phyloP scores from a whole-genome alignment of 2,113 vertebrate genomes.

The Bagarius yarrelli region DNA sequence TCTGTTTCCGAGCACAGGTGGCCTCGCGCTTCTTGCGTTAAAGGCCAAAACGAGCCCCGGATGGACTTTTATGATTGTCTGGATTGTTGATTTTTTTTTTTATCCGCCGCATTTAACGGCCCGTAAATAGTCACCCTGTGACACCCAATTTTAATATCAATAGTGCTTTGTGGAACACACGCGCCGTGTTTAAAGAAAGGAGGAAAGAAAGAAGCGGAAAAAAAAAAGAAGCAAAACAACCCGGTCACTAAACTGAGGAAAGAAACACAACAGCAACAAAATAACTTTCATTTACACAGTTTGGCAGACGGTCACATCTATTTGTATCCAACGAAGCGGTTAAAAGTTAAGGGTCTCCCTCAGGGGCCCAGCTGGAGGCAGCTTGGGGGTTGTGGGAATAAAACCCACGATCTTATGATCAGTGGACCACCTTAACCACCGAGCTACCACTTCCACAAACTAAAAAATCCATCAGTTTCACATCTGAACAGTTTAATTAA shows the following conservation, averaged over 20 bases:
- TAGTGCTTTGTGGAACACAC: slow-evolving; percentile 21
- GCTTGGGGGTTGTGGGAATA: too few relatives aligned
- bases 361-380: too few relatives aligned
- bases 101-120: slow-evolving; percentile 32
- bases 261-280: too few relatives aligned
- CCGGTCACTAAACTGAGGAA: neutral
- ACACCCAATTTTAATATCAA: slow-evolving; percentile 45
- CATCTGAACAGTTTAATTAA: too few relatives aligned
- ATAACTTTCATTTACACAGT: too few relatives aligned
- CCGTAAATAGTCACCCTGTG: slow-evolving; percentile 41
- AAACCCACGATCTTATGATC: too few relatives aligned
- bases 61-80: neutral
- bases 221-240: neutral
- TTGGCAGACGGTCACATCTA: too few relatives aligned
- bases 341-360: too few relatives aligned
- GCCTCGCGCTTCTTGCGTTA: slow-evolving; percentile 46
- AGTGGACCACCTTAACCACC: too few relatives aligned
- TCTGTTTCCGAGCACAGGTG: slow-evolving; percentile 62
- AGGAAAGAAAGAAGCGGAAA: neutral
- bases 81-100: neutral
- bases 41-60: slow-evolving; percentile 35
- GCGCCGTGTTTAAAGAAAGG: neutral
- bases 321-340: too few relatives aligned
- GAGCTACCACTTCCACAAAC: too few relatives aligned
- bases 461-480: too few relatives aligned